phyloP scores from a whole-genome alignment of 1,140 invertebrate species.

The Coptotermes formosanus region DNA sequence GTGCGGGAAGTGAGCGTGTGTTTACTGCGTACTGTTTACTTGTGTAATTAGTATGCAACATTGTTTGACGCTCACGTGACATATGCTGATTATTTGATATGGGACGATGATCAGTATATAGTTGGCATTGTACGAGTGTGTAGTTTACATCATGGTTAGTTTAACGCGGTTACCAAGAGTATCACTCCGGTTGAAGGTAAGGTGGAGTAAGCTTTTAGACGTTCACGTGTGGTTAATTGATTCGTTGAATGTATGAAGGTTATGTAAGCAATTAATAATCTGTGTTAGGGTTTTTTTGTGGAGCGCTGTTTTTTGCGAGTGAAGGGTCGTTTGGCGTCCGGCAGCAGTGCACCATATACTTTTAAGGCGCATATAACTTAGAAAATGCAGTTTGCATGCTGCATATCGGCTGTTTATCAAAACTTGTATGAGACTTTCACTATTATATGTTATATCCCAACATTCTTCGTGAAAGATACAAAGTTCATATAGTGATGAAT shows the following conservation, averaged over 20 bases:
- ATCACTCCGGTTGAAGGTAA: conserved; percentile 9
- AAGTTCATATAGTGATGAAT: neutral
- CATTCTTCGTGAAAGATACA: neutral
- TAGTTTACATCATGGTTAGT: conserved; percentile 9
- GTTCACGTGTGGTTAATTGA: neutral
- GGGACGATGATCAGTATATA: neutral
- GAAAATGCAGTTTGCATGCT: no score
- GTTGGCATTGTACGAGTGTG: neutral
- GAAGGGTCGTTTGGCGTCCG: no score
- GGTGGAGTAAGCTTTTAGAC: neutral
- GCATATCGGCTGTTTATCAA: no score
- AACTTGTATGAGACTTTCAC: no score
- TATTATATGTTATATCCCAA: no score
- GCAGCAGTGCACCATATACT: no score
- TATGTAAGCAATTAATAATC: neutral
- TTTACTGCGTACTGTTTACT: neutral
- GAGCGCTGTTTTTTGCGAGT: neutral
- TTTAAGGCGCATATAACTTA: no score
- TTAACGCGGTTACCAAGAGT: conserved; percentile 1
- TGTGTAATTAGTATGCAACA: neutral
- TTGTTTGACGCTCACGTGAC: neutral
- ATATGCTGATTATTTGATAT: neutral
- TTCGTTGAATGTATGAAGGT: neutral
- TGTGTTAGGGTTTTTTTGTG: neutral
- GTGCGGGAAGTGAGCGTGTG: neutral